Evolutionary conservation across 2,888 invertebrate genomes (phyloP).

Genomic region (Euclidia mi): DNA sequence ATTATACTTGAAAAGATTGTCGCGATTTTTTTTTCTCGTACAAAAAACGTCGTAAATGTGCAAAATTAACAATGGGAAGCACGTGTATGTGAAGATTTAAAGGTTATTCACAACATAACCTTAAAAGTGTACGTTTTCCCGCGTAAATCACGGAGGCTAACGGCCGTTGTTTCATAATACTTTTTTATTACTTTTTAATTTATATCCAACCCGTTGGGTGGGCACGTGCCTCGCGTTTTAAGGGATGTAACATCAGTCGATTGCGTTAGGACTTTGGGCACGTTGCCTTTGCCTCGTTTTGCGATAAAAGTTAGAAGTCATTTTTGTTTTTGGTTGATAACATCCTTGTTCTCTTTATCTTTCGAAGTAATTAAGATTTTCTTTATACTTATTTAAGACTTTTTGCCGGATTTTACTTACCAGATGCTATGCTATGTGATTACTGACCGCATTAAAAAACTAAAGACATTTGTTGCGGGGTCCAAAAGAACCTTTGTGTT

Average conservation of each 20-base stretch:
- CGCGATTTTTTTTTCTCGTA: no score
- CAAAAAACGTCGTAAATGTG: neutral
- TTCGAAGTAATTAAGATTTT: no score
- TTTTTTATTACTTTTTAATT: constrained; percentile 43
- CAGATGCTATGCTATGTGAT: no score
- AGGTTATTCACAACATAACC: constrained; percentile 26
- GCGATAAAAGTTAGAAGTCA: neutral
- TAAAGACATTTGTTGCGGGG: no score
- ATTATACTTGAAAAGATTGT: no score
- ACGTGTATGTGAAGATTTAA: constrained; percentile 30
- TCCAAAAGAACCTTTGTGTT: no score
- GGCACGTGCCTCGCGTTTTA: constrained; percentile 16
- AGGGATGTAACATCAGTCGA: constrained; percentile 10
- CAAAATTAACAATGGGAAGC: constrained; percentile 2
- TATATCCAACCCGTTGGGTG: constrained; percentile 29
- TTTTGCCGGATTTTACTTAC: no score
- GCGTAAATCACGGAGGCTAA: constrained; percentile 39
- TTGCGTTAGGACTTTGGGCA: neutral
- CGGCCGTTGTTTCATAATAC: constrained; percentile 37
- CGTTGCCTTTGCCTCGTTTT: constrained; percentile 14
- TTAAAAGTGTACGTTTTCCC: constrained; percentile 22
- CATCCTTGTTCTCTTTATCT: no score
- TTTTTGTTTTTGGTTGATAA: no score
- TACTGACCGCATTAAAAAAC: no score
- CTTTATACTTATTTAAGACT: no score